phyloP scores from a whole-genome alignment of 2,113 vertebrate species.

The Tretioscincus oriximinensis region DNA sequence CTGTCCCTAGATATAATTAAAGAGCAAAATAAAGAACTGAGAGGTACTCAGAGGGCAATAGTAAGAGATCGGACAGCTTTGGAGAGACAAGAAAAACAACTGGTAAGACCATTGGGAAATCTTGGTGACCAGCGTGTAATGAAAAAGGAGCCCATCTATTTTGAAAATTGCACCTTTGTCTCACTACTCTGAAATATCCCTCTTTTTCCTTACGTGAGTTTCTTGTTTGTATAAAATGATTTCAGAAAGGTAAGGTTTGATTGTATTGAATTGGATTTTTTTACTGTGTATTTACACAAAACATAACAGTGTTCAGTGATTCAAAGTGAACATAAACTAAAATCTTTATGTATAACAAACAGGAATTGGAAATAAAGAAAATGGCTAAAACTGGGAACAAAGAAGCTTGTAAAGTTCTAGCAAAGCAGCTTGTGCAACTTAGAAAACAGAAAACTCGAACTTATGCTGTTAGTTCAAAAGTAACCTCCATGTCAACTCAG shows the following conservation, averaged over 20 bases:
- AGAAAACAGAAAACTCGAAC: constrained; percentile 95
- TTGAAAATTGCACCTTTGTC: not conserved
- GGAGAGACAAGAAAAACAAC: constrained; percentile 95
- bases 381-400: constrained; percentile 96
- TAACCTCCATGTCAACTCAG: constrained; percentile 95
- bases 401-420: constrained; percentile 94
- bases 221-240: not conserved
- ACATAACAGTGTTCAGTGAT: not conserved
- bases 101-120: constrained; percentile 79
- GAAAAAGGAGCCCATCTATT: not conserved
- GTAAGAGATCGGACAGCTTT: constrained; percentile 90
- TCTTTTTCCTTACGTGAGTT: not conserved
- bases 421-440: constrained; percentile 93
- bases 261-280: too few species aligned
- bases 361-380: constrained; percentile 99
- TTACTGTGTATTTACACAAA: not conserved
- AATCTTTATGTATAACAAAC: constrained; percentile 9
- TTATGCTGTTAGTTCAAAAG: constrained; percentile 95
- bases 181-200: not conserved
- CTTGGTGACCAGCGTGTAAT: constrained; percentile 4
- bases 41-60: constrained; percentile 95
- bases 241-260: not conserved
- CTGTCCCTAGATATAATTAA: constrained; percentile 88
- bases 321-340: not conserved
- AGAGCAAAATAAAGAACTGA: constrained; percentile 92